Base-by-base conservation (phyloP, 2,888 invertebrate species). In the Alentia gelatinosa region DNA sequence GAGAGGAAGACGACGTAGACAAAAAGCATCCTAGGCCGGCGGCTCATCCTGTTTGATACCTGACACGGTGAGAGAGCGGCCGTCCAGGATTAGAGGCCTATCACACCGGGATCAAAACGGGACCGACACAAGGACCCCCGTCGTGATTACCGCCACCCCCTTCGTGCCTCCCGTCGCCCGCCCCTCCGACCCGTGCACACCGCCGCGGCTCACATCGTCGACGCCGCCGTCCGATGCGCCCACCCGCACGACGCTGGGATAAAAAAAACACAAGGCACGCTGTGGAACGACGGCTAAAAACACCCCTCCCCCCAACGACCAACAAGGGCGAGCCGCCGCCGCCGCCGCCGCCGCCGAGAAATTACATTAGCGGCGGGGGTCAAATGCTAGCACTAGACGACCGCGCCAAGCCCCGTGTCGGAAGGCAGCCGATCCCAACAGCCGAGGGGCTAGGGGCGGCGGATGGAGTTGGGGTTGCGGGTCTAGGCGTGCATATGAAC, bases 311-410 rank as follows among this genome's bases (percentile, higher is more conserved):
- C 79, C 79, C 30, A 7, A 3, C 79, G 5, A n/a, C n/a, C n/a
- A n/a, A n/a, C n/a, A n/a, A n/a, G n/a, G n/a, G n/a, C n/a, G n/a
- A n/a, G n/a, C n/a, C n/a, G n/a, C n/a, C n/a, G n/a, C n/a, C 56
- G 23, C 5, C 19, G 56, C n/a, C n/a, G 74, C 74, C n/a, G 79
- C 23, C 19, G 79, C 37, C 37, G 15, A 33, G 37, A n/a, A 79
- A 79, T 79, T 35, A 79, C 37, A 79, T 79, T 79, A 79, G 79
- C 79, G 79, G 37, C 79, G 12, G 37, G 79, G 79, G 79, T 79
- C 79, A 79, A 79, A 79, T 79, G 79, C 79, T 79, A 79, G 79
- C 39, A 79, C 79, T 79, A 79, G 79, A 79, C 79, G 79, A 79
- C 79, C 79, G 37, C 79, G 23, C 39, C 15, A 35, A 39, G 23